Percentiles rank a stretch among this genome's conserved stretches.
These are phyloP conservation scores for Agapornis roseicollis DNA, from an alignment of 2,113 vertebrate genomes.

Conservation along the genomic window DNA sequence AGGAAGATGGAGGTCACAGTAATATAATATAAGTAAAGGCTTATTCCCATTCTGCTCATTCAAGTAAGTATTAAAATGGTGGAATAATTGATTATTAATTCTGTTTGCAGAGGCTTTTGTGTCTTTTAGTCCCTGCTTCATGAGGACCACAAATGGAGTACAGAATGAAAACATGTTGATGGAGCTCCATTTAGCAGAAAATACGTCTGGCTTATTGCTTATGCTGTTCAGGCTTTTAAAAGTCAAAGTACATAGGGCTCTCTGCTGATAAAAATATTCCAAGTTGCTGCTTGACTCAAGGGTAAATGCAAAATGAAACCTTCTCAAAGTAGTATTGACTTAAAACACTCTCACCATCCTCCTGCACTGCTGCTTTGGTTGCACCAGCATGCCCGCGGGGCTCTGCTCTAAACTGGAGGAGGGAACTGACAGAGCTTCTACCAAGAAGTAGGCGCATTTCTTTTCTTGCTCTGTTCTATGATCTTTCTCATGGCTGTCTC, in stretches of 20 bases:
- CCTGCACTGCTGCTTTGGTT: background rate
- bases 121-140: background rate
- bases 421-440: background rate
- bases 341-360: background rate
- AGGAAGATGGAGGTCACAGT: background rate
- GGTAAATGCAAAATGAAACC: constrained; percentile 13
- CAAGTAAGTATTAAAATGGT: background rate
- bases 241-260: background rate
- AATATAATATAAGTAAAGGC: background rate
- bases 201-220: background rate
- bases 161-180: background rate
- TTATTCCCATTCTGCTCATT: background rate
- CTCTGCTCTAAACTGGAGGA: background rate
- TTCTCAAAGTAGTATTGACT: background rate
- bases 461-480: background rate
- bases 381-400: background rate
- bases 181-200: background rate
- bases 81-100: background rate
- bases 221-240: background rate
- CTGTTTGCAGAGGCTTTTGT: background rate
- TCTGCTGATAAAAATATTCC: constrained; percentile 43
- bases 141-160: background rate
- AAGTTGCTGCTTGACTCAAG: background rate
- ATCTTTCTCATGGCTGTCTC: background rate
- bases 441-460: background rate